Percentiles rank a stretch among this genome's conserved stretches.
Evolutionary conservation across 2,888 invertebrate species (phyloP).

Genomic region (Andrena praecox): DNA sequence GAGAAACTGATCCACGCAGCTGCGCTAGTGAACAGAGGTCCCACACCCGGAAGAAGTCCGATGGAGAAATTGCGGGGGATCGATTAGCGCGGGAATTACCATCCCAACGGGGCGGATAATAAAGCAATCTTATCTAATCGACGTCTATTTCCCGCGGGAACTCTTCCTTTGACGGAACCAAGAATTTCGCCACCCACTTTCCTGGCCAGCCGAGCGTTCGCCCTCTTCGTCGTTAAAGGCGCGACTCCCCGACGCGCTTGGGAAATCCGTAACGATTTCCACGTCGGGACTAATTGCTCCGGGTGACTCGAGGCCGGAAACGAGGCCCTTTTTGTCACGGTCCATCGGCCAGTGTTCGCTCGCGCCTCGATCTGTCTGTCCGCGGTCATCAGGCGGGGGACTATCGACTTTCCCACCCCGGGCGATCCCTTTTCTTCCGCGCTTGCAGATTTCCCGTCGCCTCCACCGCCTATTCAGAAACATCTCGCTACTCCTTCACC

Average conservation of each 20-base stretch:
- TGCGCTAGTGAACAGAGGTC: constrained; percentile 6
- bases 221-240: background rate
- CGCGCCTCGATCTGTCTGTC: constrained; percentile 23
- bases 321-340: constrained; percentile 4
- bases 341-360: constrained; percentile 18
- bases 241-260: background rate
- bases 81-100: constrained; percentile 10
- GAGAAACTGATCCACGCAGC: constrained; percentile 23
- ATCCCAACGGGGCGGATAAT: constrained; percentile 15
- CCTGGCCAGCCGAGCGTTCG: background rate
- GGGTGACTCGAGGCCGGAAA: constrained; percentile 14
- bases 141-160: background rate
- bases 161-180: background rate
- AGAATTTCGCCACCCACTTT: background rate
- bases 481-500: constrained; percentile 42
- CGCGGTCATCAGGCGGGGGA: constrained; percentile 27
- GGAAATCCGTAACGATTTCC: constrained; percentile 11
- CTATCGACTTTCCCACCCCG: constrained; percentile 50
- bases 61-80: constrained; percentile 7
- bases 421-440: constrained; percentile 46
- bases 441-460: constrained; percentile 38
- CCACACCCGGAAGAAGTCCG: constrained; percentile 21
- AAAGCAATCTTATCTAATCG: constrained; percentile 26
- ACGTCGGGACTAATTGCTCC: constrained; percentile 12
- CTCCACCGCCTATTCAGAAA: constrained; percentile 63